phyloP scores from a whole-genome alignment of 2,888 invertebrate species.

The Hanleya hanleyi region DNA sequence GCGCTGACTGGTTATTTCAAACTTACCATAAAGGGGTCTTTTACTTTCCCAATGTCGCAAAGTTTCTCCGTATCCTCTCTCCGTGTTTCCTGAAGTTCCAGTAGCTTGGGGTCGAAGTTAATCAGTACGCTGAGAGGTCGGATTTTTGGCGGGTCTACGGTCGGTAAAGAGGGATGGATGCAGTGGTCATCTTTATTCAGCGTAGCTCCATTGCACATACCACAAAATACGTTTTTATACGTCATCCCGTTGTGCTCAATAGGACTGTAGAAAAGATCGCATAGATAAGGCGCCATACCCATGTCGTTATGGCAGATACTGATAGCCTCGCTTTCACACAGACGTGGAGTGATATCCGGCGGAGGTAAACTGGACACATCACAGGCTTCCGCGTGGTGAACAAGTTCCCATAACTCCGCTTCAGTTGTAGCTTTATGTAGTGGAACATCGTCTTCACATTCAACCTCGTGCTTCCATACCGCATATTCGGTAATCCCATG shows the following conservation, averaged over 20 bases:
- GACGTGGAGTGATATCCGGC: neutral
- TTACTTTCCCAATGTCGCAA: no score
- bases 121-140: neutral
- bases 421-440: neutral
- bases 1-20: no score
- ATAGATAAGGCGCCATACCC: neutral
- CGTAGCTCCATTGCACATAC: neutral
- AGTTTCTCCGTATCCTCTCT: no score
- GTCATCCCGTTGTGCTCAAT: neutral
- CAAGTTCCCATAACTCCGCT: neutral
- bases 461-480: neutral
- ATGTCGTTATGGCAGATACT: neutral
- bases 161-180: neutral
- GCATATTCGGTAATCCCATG: neutral
- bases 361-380: neutral
- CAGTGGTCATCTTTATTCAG: neutral
- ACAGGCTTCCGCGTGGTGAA: neutral
- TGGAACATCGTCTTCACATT: neutral
- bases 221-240: conserved; percentile 1
- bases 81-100: no score
- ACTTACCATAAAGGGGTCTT: no score
- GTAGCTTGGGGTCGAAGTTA: neutral
- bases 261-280: neutral
- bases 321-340: neutral
- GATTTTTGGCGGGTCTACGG: neutral